phyloP scores from a whole-genome alignment of 2,113 vertebrate species.

The Mohoua ochrocephala region DNA sequence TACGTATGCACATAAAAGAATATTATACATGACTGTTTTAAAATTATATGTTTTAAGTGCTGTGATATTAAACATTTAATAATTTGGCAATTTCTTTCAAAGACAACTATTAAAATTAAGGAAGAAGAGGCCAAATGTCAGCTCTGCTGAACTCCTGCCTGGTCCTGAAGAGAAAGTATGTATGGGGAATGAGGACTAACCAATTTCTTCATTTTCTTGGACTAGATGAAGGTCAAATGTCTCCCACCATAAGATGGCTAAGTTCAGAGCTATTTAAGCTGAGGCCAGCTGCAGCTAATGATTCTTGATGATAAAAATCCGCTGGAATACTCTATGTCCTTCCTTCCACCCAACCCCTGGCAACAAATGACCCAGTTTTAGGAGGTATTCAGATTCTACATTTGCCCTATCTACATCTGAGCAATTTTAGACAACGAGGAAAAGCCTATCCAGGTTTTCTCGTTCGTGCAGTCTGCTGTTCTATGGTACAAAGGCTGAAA shows the following conservation, averaged over 20 bases:
- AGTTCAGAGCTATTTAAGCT: neutral
- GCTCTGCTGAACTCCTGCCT: neutral
- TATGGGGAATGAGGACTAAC: neutral
- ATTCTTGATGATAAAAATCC: neutral
- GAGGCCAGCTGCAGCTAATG: neutral
- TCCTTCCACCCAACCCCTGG: neutral
- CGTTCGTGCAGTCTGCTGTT: neutral
- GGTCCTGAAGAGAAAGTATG: neutral
- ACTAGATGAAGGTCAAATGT: neutral
- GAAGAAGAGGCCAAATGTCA: constrained; percentile 18
- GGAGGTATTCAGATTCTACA: neutral
- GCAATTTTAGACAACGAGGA: neutral
- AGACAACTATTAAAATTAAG: constrained; percentile 51
- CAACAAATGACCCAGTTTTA: neutral
- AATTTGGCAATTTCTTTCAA: constrained; percentile 61
- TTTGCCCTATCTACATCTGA: neutral
- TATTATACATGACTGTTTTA: constrained; percentile 26
- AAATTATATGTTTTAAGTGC: constrained; percentile 51
- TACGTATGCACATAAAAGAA: constrained; percentile 26
- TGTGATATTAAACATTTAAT: constrained; percentile 57
- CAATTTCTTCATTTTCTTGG: neutral
- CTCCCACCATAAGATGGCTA: neutral
- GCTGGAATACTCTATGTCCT: neutral
- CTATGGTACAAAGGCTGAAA: neutral
- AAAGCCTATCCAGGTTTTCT: neutral